Percentiles rank a stretch among this genome's conserved stretches.
These are phyloP conservation scores for Ibidorhyncha struthersii DNA, from an alignment of 2,113 vertebrate species.

Conservation along the genomic window DNA sequence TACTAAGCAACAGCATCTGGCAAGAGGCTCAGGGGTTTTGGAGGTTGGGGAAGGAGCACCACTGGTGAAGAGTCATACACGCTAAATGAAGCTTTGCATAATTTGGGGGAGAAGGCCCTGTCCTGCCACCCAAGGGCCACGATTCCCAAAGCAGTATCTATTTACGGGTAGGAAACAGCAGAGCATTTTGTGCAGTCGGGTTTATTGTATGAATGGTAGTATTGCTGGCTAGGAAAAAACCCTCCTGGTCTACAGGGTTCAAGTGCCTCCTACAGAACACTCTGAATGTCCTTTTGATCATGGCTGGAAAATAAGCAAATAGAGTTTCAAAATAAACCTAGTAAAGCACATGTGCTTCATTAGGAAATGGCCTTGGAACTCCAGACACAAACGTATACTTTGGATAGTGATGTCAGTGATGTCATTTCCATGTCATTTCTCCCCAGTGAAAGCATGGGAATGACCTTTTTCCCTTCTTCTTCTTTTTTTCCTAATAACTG, in stretches of 20 bases:
- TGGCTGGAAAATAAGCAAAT: conserved; percentile 77
- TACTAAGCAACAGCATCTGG: conserved; percentile 44
- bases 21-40: conserved; percentile 15
- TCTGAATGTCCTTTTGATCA: conserved; percentile 75
- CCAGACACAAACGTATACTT: conserved; percentile 51
- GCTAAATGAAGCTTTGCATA: not conserved
- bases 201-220: conserved; percentile 32
- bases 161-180: not conserved
- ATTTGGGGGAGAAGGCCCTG: not conserved
- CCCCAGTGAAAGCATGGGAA: conserved; percentile 64
- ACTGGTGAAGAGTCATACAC: not conserved
- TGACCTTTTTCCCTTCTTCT: not conserved
- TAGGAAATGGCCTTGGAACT: conserved; percentile 71
- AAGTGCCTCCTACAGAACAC: conserved; percentile 61
- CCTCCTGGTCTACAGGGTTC: conserved; percentile 47
- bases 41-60: not conserved
- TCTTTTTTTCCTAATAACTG: not conserved
- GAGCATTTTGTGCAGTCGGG: not conserved
- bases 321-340: conserved; percentile 76
- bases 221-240: conserved; percentile 46
- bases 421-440: conserved; percentile 61
- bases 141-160: not conserved
- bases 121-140: not conserved
- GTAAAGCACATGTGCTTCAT: conserved; percentile 70
- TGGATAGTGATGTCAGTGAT: conserved; percentile 61